A percentile compares a stretch with the other conserved stretches of the same genome.
Evolutionary conservation across 2,888 invertebrate genomes (phyloP).

Genomic region (Drosophila nigritarsus): DNA sequence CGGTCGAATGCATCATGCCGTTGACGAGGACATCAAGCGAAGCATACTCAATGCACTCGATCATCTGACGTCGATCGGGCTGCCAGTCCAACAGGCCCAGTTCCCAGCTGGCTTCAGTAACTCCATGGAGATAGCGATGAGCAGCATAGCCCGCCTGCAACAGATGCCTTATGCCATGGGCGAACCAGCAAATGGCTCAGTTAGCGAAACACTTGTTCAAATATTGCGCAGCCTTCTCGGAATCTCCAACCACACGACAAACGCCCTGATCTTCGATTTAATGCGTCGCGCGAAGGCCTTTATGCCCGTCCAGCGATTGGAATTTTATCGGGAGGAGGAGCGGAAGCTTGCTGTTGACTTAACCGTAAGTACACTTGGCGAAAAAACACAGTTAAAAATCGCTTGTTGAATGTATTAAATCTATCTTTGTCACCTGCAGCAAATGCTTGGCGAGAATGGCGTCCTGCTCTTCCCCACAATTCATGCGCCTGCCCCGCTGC

Average conservation of each 20-base stretch:
- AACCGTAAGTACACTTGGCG: constrained; percentile 43
- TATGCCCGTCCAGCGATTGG: constrained; percentile 60
- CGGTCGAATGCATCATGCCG: constrained; percentile 60
- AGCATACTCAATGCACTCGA: constrained; percentile 69
- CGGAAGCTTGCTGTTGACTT: constrained; percentile 56
- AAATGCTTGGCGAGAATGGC: constrained; percentile 88
- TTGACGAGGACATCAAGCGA: constrained; percentile 65
- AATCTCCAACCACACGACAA: constrained; percentile 70
- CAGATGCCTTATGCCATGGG: constrained; percentile 56
- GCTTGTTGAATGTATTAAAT: not conserved
- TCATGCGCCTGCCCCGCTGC: constrained; percentile 88
- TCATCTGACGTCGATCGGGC: constrained; percentile 63
- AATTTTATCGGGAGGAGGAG: constrained; percentile 58
- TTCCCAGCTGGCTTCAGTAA: constrained; percentile 55
- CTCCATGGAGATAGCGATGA: constrained; percentile 69
- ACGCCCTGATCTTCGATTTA: constrained; percentile 75
- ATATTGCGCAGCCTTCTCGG: constrained; percentile 54
- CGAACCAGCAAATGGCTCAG: not conserved
- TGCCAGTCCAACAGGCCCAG: constrained; percentile 43
- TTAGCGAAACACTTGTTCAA: constrained; percentile 41
- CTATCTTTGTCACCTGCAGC: constrained; percentile 40
- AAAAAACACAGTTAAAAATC: not conserved
- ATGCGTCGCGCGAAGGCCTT: constrained; percentile 70
- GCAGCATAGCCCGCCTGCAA: constrained; percentile 53
- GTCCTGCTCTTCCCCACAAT: constrained; percentile 91